Conservation (phyloP, 2,797 vertebrate genomes). For the Borostomias antarcticus region DNA sequence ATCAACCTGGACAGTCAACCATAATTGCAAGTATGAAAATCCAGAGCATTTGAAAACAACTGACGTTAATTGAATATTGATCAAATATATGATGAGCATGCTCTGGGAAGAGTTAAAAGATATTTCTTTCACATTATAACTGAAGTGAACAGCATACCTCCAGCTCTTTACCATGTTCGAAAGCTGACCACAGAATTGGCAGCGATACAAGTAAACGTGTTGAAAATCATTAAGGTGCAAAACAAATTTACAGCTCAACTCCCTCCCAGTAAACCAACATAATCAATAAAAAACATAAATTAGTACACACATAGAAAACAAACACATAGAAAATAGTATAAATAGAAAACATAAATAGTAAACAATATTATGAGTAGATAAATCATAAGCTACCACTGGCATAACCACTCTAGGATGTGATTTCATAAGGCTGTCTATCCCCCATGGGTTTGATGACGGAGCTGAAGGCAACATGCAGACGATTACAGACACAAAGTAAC, state of each 20-base stretch:
- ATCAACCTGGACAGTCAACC: too few relatives aligned
- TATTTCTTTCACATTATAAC: too few relatives aligned
- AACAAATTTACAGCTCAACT: conserved; percentile 21
- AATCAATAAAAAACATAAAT: conserved; percentile 25
- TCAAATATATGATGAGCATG: background rate
- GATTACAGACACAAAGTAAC: conserved; percentile 7
- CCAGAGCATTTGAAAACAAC: too few relatives aligned
- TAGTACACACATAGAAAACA: conserved; percentile 17
- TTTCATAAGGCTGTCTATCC: conserved; percentile 49
- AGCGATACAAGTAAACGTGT: conserved; percentile 35
- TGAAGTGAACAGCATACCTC: too few relatives aligned
- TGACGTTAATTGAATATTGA: background rate
- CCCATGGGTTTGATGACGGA: conserved; percentile 18
- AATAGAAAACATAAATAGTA: conserved; percentile 20
- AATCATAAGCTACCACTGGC: conserved; percentile 54
- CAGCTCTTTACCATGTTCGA: background rate
- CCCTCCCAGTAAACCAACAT: conserved; percentile 20
- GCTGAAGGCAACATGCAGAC: conserved; percentile 59
- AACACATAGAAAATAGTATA: conserved; percentile 22
- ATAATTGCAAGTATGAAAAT: too few relatives aligned
- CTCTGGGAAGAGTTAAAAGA: too few relatives aligned
- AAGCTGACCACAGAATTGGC: conserved; percentile 4
- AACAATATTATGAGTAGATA: conserved; percentile 20
- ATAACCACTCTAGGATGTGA: conserved; percentile 29
- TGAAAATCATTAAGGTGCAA: conserved; percentile 43